Evolutionary conservation across 2,888 invertebrate species (phyloP).

Genomic region (Pinctada fucata): DNA sequence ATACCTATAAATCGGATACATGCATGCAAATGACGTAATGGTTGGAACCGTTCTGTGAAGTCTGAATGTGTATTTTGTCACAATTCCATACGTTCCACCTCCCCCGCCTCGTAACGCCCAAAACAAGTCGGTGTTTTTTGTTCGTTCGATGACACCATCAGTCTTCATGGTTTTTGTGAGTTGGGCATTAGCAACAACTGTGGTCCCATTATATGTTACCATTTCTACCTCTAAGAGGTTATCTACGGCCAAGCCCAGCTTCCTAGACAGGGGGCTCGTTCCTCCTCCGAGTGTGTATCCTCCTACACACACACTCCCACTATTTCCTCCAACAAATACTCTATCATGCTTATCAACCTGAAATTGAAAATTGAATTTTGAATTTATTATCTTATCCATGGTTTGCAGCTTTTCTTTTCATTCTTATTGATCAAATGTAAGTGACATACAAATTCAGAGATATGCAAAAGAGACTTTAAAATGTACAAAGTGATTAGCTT

Average conservation of each 20-base stretch:
- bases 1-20: constrained; percentile 14
- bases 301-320: constrained; percentile 59
- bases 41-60: constrained; percentile 38
- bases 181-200: constrained; percentile 19
- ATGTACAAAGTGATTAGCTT: no score
- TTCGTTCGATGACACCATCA: constrained; percentile 19
- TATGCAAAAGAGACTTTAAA: no score
- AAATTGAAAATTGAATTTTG: constrained; percentile 7
- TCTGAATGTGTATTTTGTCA: constrained; percentile 40
- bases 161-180: constrained; percentile 9
- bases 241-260: constrained; percentile 58
- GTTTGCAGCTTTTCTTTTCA: no score
- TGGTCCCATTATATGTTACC: constrained; percentile 39
- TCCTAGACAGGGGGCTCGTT: constrained; percentile 56
- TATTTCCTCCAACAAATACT: constrained; percentile 63
- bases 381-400: no score
- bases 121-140: constrained; percentile 37
- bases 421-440: neutral
- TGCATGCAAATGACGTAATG: constrained; percentile 18
- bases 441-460: no score
- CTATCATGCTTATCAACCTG: constrained; percentile 51
- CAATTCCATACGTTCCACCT: constrained; percentile 46
- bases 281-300: constrained; percentile 68
- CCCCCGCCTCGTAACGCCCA: constrained; percentile 54
- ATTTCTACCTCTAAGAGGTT: constrained; percentile 55